phyloP scores from a whole-genome alignment of 2,888 invertebrate genomes.

The Papilio gigon region DNA sequence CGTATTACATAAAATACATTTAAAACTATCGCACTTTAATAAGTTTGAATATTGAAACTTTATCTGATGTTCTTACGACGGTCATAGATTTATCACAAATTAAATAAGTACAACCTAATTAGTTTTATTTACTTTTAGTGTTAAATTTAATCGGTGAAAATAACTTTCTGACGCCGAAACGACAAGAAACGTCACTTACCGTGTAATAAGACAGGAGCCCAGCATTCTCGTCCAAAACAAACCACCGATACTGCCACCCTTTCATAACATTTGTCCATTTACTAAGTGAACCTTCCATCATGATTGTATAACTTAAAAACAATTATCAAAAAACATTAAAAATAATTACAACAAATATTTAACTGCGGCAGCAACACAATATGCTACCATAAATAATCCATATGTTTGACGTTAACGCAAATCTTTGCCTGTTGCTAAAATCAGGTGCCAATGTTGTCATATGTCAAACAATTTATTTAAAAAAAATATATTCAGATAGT shows the following conservation, averaged over 20 bases:
- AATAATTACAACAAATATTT: constrained; percentile 71
- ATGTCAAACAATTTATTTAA: constrained; percentile 21
- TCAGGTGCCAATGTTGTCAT: constrained; percentile 36
- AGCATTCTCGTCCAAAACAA: constrained; percentile 98
- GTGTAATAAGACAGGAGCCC: constrained; percentile 98
- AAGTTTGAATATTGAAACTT: not conserved
- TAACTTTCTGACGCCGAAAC: constrained; percentile 38
- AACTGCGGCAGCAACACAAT: constrained; percentile 60
- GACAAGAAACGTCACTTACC: constrained; percentile 85
- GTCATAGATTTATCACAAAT: not conserved
- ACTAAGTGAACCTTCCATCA: constrained; percentile 96
- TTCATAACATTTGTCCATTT: constrained; percentile 99
- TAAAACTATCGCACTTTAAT: not conserved
- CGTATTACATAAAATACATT: not conserved
- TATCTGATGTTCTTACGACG: not conserved
- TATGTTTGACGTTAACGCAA: constrained; percentile 64
- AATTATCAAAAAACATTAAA: constrained; percentile 68
- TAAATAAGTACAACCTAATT: not conserved
- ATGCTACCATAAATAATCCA: constrained; percentile 77
- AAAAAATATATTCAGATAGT: constrained; percentile 9
- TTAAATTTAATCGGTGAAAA: constrained; percentile 9
- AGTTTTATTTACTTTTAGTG: constrained; percentile 5
- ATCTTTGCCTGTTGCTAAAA: constrained; percentile 56
- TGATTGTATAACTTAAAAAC: constrained; percentile 64
- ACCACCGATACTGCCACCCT: constrained; percentile 99